These are phyloP conservation scores for Yponomeuta evonymella DNA, from an alignment of 2,888 invertebrate species.

Conservation along the genomic window DNA sequence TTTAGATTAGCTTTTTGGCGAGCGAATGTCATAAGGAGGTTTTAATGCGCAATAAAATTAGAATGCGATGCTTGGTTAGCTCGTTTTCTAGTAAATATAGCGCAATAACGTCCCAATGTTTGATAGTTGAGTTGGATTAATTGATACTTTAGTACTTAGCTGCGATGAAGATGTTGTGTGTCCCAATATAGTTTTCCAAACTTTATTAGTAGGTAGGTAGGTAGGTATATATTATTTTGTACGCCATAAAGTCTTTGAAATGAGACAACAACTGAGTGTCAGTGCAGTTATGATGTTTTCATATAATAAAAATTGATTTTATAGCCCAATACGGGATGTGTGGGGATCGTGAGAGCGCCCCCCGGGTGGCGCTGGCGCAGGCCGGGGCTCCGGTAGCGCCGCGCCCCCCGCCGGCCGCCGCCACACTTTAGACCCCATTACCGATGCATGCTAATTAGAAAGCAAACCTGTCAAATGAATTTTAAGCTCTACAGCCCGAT, in stretches of 20 bases:
- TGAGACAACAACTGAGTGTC: neutral
- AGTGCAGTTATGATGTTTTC: constrained; percentile 4
- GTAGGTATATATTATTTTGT: neutral
- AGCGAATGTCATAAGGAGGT: constrained; percentile 36
- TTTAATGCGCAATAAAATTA: constrained; percentile 44
- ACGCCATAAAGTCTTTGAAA: neutral
- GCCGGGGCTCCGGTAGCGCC: constrained; percentile 36
- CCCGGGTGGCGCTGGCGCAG: constrained; percentile 11
- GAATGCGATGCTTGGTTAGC: constrained; percentile 23
- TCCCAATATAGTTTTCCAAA: neutral
- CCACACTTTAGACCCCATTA: constrained; percentile 35
- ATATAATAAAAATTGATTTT: constrained; percentile 9
- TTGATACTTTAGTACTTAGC: neutral
- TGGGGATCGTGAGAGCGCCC: constrained; percentile 14
- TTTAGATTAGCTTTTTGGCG: constrained; percentile 49
- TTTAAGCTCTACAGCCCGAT: neutral
- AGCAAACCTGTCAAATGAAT: constrained; percentile 3
- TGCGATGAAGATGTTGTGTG: neutral
- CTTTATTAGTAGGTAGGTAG: too few relatives aligned
- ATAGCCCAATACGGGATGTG: constrained; percentile 6
- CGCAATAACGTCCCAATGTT: neutral
- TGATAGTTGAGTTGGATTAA: neutral
- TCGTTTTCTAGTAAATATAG: constrained; percentile 5
- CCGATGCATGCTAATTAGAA: constrained; percentile 15
- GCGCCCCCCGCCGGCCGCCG: constrained; percentile 38